These are phyloP conservation scores for Tyria jacobaeae DNA, from an alignment of 2,888 invertebrate genomes.

Conservation along the genomic window DNA sequence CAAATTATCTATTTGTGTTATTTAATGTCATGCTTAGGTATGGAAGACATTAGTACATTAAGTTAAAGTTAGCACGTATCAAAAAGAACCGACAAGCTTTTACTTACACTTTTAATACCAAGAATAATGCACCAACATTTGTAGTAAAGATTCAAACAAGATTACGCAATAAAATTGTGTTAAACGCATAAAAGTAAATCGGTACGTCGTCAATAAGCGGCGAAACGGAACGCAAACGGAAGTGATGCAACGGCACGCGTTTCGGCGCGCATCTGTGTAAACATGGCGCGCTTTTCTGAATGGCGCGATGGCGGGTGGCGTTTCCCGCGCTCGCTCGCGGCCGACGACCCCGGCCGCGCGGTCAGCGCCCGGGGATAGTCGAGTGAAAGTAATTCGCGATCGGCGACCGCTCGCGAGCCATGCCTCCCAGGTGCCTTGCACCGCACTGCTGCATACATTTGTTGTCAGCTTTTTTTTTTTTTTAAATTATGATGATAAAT, in stretches of 20 bases:
- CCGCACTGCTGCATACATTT: conserved; percentile 40
- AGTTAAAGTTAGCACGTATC: neutral
- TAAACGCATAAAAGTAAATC: conserved; percentile 69
- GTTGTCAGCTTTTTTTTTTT: conserved; percentile 44
- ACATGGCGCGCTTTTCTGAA: conserved; percentile 84
- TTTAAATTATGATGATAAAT: conserved; percentile 33
- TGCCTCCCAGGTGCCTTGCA: conserved; percentile 72
- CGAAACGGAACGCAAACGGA: conserved; percentile 83
- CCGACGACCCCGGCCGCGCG: conserved; percentile 79
- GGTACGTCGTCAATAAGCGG: conserved; percentile 72
- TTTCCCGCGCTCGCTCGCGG: conserved; percentile 80
- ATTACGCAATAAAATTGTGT: conserved; percentile 51
- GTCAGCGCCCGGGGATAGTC: conserved; percentile 83
- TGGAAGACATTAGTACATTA: neutral
- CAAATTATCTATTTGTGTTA: conserved; percentile 28
- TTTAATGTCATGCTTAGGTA: conserved; percentile 22
- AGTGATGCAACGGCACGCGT: conserved; percentile 84
- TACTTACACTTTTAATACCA: conserved; percentile 10
- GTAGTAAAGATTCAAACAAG: conserved; percentile 18
- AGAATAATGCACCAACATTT: conserved; percentile 6
- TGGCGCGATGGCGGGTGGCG: conserved; percentile 75
- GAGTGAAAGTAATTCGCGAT: conserved; percentile 86
- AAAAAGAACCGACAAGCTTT: neutral
- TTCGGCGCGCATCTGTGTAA: conserved; percentile 86
- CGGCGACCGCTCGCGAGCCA: conserved; percentile 77